These are phyloP conservation scores for Helostoma temminkii DNA, from an alignment of 2,797 vertebrate species.

Conservation along the genomic window DNA sequence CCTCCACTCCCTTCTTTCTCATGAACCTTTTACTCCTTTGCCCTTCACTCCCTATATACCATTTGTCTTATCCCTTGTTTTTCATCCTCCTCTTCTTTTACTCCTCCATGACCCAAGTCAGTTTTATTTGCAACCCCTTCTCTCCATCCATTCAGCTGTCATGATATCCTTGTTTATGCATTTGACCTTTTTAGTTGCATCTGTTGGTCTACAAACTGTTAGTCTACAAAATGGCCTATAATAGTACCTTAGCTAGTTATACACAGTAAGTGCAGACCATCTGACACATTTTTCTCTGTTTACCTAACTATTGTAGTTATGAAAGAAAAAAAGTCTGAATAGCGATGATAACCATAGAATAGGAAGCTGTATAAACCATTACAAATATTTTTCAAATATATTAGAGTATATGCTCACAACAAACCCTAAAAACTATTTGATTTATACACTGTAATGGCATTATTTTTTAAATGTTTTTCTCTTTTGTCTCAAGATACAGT, in stretches of 20 bases:
- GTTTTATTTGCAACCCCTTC: neutral
- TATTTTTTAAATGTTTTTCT: too few relatives aligned
- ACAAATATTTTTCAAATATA: too few relatives aligned
- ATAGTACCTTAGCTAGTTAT: too few relatives aligned
- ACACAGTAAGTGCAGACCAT: too few relatives aligned
- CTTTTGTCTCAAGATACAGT: too few relatives aligned
- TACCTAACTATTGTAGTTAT: neutral
- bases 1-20: neutral
- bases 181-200: slow-evolving; percentile 15
- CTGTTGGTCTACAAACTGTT: neutral
- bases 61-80: neutral
- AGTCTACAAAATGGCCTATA: too few relatives aligned
- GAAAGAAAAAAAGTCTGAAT: neutral
- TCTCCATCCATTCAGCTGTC: slow-evolving; percentile 6
- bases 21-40: slow-evolving; percentile 11
- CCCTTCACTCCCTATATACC: slow-evolving; percentile 1
- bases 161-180: slow-evolving; percentile 5
- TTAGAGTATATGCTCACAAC: too few relatives aligned
- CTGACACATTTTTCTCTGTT: too few relatives aligned
- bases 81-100: neutral
- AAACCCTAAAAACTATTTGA: too few relatives aligned
- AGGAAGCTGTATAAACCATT: too few relatives aligned
- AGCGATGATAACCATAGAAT: too few relatives aligned
- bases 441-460: too few relatives aligned
- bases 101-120: slow-evolving; percentile 4